Base-by-base conservation (phyloP, 2,797 vertebrate species). In the Enteromius unitaeniatus region DNA sequence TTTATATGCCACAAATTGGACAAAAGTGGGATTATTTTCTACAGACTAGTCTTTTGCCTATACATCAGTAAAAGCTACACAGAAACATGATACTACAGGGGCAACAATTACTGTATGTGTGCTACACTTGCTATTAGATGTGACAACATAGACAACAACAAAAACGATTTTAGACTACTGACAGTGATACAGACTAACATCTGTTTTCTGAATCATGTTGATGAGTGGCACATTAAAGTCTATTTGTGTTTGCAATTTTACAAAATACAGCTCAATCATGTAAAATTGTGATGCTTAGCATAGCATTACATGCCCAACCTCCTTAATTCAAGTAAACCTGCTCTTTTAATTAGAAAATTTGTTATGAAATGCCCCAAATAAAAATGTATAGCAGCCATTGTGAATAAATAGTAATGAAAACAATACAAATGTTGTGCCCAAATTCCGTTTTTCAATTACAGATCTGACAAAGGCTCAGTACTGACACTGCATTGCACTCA, bases 331-430 rank as follows among this genome's bases (percentile, higher is more conserved):
- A 58, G 72, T 68, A 83, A 83, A 83, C 72, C 60, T 49, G 42
- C 58, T 15, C 11, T 60, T 26, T 60, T 21, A 47, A 60, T 7
- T 47, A 28, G 62, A 73, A 21, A 37, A 64, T 65, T 6, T 23
- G 1, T 51, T 34, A 31, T 77, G 7, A 55, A 76, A 83, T 83
- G 81, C 72, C 81, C 73, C 4, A 42, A 55, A 68, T 67, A 15
- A 77, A 68, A 49, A 64, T 6, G 13, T 55, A 55, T 83, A 83
- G 73, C 73, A 83, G 72, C 81, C 73, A 34, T 77, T 76, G 26
- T 83, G 23, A 75, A 75, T 74, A 82, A 53, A 75, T 68, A 67
- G 26, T 73, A 73, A 49, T 47, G 68, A 73, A 23, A 47, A 60
- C 1, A 60, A 77, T 65, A 75, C 8, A 74, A 64, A 40, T 31